Percentiles rank a stretch among this genome's conserved stretches.
phyloP scores from a whole-genome alignment of 2,888 invertebrate species.

The Branchipolynoe longqiensis region DNA sequence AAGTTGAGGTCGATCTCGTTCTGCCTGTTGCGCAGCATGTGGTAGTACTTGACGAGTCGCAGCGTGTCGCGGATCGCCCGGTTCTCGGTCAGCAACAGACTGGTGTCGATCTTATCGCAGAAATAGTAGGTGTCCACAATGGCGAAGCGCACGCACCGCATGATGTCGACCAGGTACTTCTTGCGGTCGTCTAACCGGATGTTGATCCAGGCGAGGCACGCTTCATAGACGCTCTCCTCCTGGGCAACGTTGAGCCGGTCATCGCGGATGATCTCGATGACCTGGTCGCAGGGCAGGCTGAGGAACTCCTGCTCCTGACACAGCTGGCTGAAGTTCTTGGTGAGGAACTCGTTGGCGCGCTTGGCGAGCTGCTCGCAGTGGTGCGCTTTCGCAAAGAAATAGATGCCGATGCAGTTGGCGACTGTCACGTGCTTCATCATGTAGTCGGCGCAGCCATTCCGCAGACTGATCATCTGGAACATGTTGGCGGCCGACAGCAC shows the following conservation, averaged over 20 bases:
- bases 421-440: constrained; percentile 79
- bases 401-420: constrained; percentile 79
- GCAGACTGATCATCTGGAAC: constrained; percentile 77
- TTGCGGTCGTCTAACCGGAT: constrained; percentile 69
- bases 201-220: constrained; percentile 77
- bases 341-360: constrained; percentile 75
- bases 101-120: constrained; percentile 79
- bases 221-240: constrained; percentile 79
- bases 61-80: constrained; percentile 70
- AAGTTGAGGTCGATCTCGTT: constrained; percentile 79
- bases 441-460: constrained; percentile 79
- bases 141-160: constrained; percentile 79
- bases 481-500: constrained; percentile 80
- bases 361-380: constrained; percentile 74
- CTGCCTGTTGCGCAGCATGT: constrained; percentile 78
- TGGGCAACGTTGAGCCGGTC: constrained; percentile 76
- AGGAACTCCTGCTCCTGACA: constrained; percentile 78
- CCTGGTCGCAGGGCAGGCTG: constrained; percentile 77
- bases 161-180: constrained; percentile 71
- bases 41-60: constrained; percentile 75
- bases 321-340: constrained; percentile 68
- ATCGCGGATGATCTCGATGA: constrained; percentile 78
- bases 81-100: constrained; percentile 70
- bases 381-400: constrained; percentile 80
- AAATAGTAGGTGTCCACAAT: constrained; percentile 80